Base-by-base conservation (phyloP, 2,113 vertebrate genomes). In the Carollia perspicillata region DNA sequence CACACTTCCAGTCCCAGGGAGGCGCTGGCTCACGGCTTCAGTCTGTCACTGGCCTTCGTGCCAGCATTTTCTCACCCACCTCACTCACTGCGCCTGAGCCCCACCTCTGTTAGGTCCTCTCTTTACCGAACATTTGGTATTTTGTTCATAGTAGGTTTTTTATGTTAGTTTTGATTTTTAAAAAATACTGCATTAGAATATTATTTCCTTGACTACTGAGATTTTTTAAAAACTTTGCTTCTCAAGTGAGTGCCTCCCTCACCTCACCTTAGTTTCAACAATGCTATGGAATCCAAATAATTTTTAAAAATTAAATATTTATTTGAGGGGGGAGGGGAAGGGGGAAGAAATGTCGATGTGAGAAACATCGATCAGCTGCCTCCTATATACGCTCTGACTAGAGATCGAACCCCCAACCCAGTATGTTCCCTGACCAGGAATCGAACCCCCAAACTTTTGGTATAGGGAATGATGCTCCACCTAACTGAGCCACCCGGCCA, bases 1-100 rank as follows among this genome's bases (percentile, higher is more conserved):
- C 68, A 68, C 80, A 65, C 40, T 84, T 92, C 89, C 92, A 94
- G 95, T 33, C 42, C 55, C 5, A 30, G 30, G 3, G 3, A 23
- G 13, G 3, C 6, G 6, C 11, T 9, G 8, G 5, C 1, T 35
- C 40, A 33, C 20, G 10, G 7, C 26, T 30, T 3, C 6, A 13
- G 9, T 14, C 9, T 8, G 18, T 30, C 35, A 5, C 0, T 53
- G 60, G 22, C 22, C 30, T 78, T 35, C 69, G 55, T 2, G 42
- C 9, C 60, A 17, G 1, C 40, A 7, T 8, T 4, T n/a, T 35
- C 68, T 13, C 0, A 66, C 1, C 9, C 30, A 23, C 9, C 7
- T 63, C 2, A 33, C 5, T 49, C 9, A 23, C 11, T 44, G 60
- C 42, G 58, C 14, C 37, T 14, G 18, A 26, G 53, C 81, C 49